phyloP scores from a whole-genome alignment of 1,140 invertebrate species.

The Neotoxoptera formosana region DNA sequence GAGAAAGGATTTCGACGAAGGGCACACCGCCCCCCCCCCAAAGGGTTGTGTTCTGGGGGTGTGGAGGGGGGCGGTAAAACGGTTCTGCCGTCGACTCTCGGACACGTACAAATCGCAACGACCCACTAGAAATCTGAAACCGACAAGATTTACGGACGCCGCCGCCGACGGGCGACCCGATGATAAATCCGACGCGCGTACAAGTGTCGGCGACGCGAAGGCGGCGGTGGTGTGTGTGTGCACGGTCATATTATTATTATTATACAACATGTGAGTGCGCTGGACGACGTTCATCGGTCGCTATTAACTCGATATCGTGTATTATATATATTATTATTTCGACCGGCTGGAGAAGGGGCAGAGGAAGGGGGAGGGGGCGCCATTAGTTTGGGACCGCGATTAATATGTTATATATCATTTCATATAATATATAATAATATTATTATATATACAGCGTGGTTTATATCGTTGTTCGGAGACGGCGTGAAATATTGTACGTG shows the following conservation, averaged over 20 bases:
- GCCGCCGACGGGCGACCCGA: neutral
- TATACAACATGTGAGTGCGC: neutral
- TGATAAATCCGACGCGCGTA: constrained; percentile 17
- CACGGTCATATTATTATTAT: too few relatives aligned
- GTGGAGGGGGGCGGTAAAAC: neutral
- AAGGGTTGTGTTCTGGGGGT: neutral
- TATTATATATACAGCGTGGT: neutral
- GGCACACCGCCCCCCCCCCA: too few relatives aligned
- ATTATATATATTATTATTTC: neutral
- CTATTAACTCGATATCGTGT: neutral
- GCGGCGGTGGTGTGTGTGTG: neutral
- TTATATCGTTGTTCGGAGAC: neutral
- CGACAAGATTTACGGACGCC: constrained; percentile 46
- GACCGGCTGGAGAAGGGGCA: too few relatives aligned
- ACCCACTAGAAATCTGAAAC: constrained; percentile 39
- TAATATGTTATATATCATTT: constrained; percentile 9
- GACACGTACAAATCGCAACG: constrained; percentile 48
- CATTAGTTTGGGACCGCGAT: neutral
- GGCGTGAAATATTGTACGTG: neutral
- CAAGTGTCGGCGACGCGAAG: neutral
- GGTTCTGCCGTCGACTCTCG: neutral
- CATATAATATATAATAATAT: neutral
- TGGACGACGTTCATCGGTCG: neutral
- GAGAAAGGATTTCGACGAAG: neutral
- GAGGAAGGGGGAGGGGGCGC: neutral